A percentile compares a stretch with the other conserved stretches of the same genome.
Conservation (phyloP, 2,888 invertebrate genomes). For the Spatulosminthurus flaviceps region DNA sequence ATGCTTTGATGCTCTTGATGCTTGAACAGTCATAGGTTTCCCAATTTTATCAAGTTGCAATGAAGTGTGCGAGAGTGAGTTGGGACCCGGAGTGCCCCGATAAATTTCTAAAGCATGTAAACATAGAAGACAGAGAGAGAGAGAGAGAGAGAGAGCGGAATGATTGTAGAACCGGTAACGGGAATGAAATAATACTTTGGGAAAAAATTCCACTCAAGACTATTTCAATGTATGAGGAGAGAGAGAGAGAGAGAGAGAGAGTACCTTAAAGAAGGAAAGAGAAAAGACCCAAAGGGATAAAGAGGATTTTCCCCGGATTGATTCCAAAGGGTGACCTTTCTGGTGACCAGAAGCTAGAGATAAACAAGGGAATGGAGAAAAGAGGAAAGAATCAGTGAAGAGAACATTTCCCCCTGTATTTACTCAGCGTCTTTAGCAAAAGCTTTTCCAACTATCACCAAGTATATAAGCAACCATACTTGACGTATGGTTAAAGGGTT, state of each 20-base stretch:
- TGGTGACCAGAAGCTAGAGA: constrained; percentile 20
- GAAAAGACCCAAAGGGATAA: background rate
- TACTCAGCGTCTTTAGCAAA: constrained; percentile 23
- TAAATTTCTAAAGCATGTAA: constrained; percentile 7
- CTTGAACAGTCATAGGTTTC: constrained; percentile 49
- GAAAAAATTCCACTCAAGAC: too few relatives aligned
- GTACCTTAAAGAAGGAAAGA: background rate
- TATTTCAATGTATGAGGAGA: too few relatives aligned
- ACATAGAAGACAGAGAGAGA: background rate
- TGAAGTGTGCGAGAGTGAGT: constrained; percentile 9
- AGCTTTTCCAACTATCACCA: constrained; percentile 11
- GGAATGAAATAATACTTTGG: too few relatives aligned
- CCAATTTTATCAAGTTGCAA: background rate
- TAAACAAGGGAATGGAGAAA: constrained; percentile 14
- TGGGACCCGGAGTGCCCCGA: constrained; percentile 2
- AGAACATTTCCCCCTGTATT: constrained; percentile 29
- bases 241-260: background rate
- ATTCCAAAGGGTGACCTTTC: constrained; percentile 25
- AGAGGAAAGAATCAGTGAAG: constrained; percentile 9
- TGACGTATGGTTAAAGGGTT: constrained; percentile 27
- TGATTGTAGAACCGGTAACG: background rate
- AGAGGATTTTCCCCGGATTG: constrained; percentile 12
- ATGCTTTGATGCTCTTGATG: constrained; percentile 52
- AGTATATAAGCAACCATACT: constrained; percentile 26
- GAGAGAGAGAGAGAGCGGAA: background rate